Percentiles rank a stretch among this genome's conserved stretches.
Evolutionary conservation across 2,113 vertebrate species (phyloP).

Genomic region (Thryonomys swinderianus): DNA sequence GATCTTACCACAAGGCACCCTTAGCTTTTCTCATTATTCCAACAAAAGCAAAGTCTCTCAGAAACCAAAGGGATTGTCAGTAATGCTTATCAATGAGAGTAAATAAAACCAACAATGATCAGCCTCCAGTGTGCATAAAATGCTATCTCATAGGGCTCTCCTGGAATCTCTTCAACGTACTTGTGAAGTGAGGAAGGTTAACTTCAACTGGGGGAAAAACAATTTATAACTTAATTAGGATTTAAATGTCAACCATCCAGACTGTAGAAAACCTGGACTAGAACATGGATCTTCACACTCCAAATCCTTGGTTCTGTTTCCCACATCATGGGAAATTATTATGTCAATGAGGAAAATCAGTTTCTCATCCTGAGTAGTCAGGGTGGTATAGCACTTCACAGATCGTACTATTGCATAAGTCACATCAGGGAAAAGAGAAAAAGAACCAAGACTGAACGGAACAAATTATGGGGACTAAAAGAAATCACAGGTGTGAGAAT

Average conservation of each 20-base stretch:
- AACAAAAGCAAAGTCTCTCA: conserved; percentile 31
- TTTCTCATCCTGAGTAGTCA: conserved; percentile 8
- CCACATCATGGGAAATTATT: background rate
- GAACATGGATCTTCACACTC: conserved; percentile 10
- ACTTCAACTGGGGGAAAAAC: background rate
- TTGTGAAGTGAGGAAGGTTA: background rate
- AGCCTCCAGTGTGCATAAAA: conserved; percentile 19
- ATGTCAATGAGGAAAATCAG: conserved; percentile 5
- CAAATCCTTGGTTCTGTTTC: background rate
- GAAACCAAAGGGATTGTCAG: background rate
- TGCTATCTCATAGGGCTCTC: background rate
- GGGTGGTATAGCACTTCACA: background rate
- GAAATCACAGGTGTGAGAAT: background rate
- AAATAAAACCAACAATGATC: conserved; percentile 46
- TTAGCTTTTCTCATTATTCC: conserved; percentile 7
- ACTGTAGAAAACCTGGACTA: background rate
- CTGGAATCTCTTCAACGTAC: background rate
- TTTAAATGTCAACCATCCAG: background rate
- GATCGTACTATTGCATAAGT: background rate
- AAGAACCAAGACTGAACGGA: conserved; percentile 17
- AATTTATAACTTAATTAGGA: background rate
- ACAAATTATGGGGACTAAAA: background rate
- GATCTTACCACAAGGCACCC: conserved; percentile 22
- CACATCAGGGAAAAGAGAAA: background rate
- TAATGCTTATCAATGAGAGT: background rate